Percentiles rank a stretch among this genome's conserved stretches.
These are phyloP conservation scores for Gordius sp. DNA, from an alignment of 2,888 invertebrate species.

Conservation along the genomic window DNA sequence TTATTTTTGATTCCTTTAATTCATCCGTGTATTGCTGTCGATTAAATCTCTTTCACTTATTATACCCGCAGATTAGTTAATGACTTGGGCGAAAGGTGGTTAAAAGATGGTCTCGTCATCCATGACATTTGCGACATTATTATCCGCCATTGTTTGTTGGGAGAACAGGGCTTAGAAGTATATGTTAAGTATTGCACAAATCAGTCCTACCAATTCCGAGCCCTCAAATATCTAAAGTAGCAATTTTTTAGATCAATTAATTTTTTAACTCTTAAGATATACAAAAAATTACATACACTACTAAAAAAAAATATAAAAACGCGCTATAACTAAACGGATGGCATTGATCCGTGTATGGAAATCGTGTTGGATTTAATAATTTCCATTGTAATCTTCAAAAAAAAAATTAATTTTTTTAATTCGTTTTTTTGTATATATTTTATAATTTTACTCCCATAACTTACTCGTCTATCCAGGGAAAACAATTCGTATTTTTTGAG, in stretches of 20 bases:
- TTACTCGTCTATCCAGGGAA: slow-evolving; percentile 6
- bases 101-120: not conserved
- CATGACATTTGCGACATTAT: not conserved
- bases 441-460: too few species aligned
- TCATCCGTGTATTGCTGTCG: too few species aligned
- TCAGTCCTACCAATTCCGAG: not conserved
- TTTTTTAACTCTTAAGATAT: not conserved
- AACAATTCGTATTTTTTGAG: not conserved
- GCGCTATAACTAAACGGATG: not conserved
- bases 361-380: not conserved
- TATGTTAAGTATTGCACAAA: slow-evolving; percentile 8
- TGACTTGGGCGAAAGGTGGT: not conserved
- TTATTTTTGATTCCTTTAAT: too few species aligned
- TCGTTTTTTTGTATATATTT: too few species aligned
- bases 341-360: too few species aligned
- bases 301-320: not conserved
- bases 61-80: not conserved
- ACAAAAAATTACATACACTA: too few species aligned
- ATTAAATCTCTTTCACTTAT: too few species aligned
- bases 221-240: slow-evolving; percentile 12
- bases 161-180: not conserved
- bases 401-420: too few species aligned
- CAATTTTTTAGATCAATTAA: not conserved
- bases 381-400: not conserved
- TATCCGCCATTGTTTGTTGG: not conserved